Base-by-base conservation (phyloP, 2,888 invertebrate species). In the Drosophila longiperda region DNA sequence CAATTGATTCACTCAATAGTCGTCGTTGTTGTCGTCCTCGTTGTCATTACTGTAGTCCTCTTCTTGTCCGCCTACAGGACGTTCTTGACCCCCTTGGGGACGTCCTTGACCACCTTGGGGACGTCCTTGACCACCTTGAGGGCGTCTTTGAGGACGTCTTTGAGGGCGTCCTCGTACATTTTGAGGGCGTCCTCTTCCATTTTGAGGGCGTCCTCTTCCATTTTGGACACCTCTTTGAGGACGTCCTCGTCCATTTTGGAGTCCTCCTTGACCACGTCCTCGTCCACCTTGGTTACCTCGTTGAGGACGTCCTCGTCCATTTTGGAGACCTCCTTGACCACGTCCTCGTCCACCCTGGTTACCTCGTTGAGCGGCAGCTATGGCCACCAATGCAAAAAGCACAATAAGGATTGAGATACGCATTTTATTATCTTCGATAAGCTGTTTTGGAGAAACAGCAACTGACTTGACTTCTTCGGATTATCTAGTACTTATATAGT, bases 381-480 rank as follows among this genome's bases (percentile, higher is more conserved):
- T 33, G 36, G 45, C 73, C 23, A 73, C 38, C 20, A 73, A 20
- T 2, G 49, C 55, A 40, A 63, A 8, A 6, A 73, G 12, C 1
- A 59, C 45, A 20, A 55, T 45, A 1, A 73, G 34, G 26, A 59
- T 73, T 12, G 49, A 50, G 20, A 54, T 15, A 55, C 73, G 62
- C 67, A 73, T 73, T 40, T 59, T 59, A 5, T 29, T 54, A 29
- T 15, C 32, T 26, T 26, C 15, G 42, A 33, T 26, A 34, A 45
- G 38, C 33, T 34, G 29, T 12, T 57, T 11, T 4, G 38, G 17
- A 38, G 17, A 23, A 11, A 8, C 17, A 17, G 8, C 5, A 23
- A 70, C 54, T 72, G 50, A 52, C 6, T 52, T 38, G 8, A 8
- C 4, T 2, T 52, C 38, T 20, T 48, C 8, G 20, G 17, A 4